Conservation (phyloP, 2,797 vertebrate genomes). For the Tarsius wallacei region DNA sequence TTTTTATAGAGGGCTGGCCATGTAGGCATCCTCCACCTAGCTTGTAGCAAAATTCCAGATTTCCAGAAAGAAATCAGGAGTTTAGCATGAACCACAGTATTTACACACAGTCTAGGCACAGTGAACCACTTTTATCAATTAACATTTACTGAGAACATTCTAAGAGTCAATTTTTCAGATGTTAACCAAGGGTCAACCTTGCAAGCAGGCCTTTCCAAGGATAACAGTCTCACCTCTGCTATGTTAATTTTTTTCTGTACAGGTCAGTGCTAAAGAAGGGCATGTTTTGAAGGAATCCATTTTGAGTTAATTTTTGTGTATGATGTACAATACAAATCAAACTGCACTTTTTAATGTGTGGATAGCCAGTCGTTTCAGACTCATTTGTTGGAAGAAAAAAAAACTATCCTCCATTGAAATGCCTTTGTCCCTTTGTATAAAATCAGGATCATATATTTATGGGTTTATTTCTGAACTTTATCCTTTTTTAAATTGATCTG, state of each 20-base stretch:
- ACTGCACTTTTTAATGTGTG: neutral
- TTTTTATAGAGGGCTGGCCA: neutral
- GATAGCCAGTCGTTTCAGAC: constrained; percentile 1
- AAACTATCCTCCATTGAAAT: neutral
- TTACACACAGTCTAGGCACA: neutral
- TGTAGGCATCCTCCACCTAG: neutral
- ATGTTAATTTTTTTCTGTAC: neutral
- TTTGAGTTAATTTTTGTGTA: constrained; percentile 44
- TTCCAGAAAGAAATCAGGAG: neutral
- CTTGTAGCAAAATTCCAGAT: neutral
- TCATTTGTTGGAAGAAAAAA: neutral
- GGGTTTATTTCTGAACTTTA: neutral
- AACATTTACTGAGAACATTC: neutral
- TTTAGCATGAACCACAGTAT: neutral
- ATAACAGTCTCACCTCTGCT: neutral
- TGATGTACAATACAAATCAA: neutral
- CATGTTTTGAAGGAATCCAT: neutral
- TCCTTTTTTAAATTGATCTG: neutral
- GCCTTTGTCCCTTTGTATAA: neutral
- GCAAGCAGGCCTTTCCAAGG: neutral
- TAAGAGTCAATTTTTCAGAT: neutral
- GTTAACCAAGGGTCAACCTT: neutral
- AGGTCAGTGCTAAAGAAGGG: neutral
- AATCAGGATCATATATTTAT: neutral
- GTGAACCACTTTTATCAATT: neutral